Percentiles rank a stretch among this genome's conserved stretches.
These are phyloP conservation scores for Ondatra zibethicus DNA, from an alignment of 2,113 vertebrate species.

Conservation along the genomic window DNA sequence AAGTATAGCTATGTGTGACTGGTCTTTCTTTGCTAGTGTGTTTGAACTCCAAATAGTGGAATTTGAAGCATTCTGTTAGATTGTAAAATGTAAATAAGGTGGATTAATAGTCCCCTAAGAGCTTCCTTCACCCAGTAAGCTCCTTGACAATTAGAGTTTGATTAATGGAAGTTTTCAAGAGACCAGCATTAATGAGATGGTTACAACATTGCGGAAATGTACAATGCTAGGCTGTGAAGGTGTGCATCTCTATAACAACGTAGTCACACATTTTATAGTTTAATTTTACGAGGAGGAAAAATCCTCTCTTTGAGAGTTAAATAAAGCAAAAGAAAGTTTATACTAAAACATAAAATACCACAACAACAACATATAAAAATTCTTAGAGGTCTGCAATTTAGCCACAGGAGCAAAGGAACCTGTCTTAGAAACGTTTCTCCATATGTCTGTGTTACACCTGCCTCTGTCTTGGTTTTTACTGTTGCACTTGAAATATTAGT, in stretches of 20 bases:
- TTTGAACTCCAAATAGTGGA: background rate
- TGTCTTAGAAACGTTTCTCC: background rate
- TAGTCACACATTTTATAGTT: conserved; percentile 41
- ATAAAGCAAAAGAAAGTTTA: background rate
- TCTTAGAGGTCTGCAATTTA: conserved; percentile 29
- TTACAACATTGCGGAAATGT: background rate
- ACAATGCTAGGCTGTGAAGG: background rate
- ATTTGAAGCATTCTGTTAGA: conserved; percentile 11
- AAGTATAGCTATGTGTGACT: background rate
- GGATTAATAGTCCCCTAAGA: conserved; percentile 61
- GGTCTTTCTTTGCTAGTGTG: background rate
- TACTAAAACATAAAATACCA: background rate
- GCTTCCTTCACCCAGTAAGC: conserved; percentile 53
- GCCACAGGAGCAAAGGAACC: background rate
- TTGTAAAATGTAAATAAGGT: conserved; percentile 50
- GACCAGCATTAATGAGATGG: background rate
- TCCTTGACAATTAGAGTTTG: conserved; percentile 64
- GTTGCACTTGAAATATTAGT: conserved; percentile 4
- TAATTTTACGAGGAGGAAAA: conserved; percentile 17
- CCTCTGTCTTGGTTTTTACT: conserved; percentile 1
- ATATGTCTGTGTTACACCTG: background rate
- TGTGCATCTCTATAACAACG: background rate
- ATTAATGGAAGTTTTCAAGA: conserved; percentile 35
- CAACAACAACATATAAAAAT: conserved; percentile 33
- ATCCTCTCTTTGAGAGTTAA: background rate